Evolutionary conservation across 2,888 invertebrate genomes (phyloP), one percentile per base, ranked within the genome.

Genomic region (Camponotus fellah): DNA sequence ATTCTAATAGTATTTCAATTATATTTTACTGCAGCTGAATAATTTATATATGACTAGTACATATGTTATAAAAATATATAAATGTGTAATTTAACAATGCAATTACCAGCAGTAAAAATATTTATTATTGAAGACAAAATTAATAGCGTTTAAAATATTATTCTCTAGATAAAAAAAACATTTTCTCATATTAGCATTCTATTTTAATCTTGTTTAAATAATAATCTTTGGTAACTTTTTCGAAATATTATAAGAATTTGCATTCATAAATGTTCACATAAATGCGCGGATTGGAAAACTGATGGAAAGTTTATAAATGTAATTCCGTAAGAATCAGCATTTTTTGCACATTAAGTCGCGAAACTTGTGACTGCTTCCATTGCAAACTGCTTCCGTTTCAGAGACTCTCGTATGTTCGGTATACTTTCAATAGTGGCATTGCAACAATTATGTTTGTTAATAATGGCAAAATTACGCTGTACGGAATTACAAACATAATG

Each of bases 381-480:
- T 58, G 49, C 34, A 3, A 49, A 10, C 64, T n/a, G 5, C 37
- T 34, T 76, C 17, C 37, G 17, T 65, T 53, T 12, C 17, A 53
- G 40, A 56, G 40, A 68, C n/a, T 68, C n/a, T 12, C 40, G 12
- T 77, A 56, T n/a, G 8, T 64, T 53, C 14, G 6, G 76, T 34
- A 14, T 37, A n/a, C 14, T 12, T n/a, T 12, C 21, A 3, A 21
- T 34, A 65, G 5, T 37, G 53, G 12, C 9, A 37, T 40, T 34
- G 60, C 26, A 17, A 72, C 60, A 79, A 79, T 79, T 58, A 46
- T 58, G 46, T 58, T 68, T 77, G 40, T 40, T 32, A 43, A 9
- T 58, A 2, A 3, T 1, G 9, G 43, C 40, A 66, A 68, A 77
- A 68, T 68, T 68, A 58, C 4, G 40, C 40, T 40, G 40, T 2